These are phyloP conservation scores for Hetaerina americana DNA, from an alignment of 1,140 invertebrate species.

Conservation along the genomic window DNA sequence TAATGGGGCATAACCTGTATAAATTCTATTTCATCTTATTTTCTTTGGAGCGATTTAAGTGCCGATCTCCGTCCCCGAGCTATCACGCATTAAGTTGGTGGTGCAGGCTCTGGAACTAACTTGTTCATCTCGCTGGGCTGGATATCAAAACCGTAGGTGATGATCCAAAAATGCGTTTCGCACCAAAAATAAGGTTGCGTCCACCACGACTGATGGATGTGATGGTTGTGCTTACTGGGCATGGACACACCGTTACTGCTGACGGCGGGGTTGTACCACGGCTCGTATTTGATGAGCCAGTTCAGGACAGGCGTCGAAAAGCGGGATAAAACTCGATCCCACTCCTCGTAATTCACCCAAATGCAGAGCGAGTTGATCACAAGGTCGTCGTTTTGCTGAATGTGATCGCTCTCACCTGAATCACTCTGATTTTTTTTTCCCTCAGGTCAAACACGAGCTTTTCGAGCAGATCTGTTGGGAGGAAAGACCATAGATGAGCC, in stretches of 20 bases:
- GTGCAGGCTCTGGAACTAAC: conserved; percentile 14
- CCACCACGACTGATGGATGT: conserved; percentile 59
- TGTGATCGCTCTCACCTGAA: not conserved
- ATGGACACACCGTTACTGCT: not conserved
- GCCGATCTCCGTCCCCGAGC: not conserved
- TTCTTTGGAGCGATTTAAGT: conserved; percentile 12
- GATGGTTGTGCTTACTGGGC: not conserved
- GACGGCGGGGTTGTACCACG: not conserved
- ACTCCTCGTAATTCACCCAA: not conserved
- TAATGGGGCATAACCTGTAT: not conserved
- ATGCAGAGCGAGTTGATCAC: not conserved
- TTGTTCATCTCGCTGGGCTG: conserved; percentile 45
- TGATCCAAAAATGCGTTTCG: conserved; percentile 50
- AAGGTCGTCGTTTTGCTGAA: not conserved
- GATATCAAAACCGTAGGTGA: conserved; percentile 63
- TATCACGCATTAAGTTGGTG: not conserved
- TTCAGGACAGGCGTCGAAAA: not conserved
- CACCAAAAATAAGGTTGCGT: conserved; percentile 69
- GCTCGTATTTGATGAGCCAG: not conserved
- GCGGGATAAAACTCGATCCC: not conserved
- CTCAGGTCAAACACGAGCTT: not conserved
- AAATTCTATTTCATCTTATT: not conserved
- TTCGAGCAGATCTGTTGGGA: not conserved
- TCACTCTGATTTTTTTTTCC: not conserved
- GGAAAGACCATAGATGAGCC: not conserved